These are phyloP conservation scores for Pimephales promelas DNA, from an alignment of 2,113 vertebrate species.

Conservation along the genomic window DNA sequence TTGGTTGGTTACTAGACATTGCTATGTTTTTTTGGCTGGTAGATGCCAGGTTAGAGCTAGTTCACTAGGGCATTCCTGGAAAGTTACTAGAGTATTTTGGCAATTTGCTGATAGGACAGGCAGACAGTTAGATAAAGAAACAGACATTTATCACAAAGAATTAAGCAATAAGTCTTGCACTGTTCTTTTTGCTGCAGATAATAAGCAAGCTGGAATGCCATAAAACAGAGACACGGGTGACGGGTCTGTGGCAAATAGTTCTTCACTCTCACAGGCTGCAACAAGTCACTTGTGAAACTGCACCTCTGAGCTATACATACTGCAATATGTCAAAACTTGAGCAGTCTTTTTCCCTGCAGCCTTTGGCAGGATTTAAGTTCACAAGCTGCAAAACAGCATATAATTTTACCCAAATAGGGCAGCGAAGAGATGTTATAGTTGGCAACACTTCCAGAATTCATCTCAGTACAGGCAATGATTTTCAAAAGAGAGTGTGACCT, in stretches of 20 bases:
- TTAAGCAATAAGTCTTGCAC: background rate
- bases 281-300: background rate
- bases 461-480: background rate
- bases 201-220: background rate
- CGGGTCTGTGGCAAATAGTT: background rate
- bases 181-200: background rate
- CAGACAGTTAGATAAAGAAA: background rate
- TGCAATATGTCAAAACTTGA: background rate
- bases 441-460: background rate
- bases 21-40: too few relatives aligned
- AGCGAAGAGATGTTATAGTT: background rate
- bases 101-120: constrained; percentile 1
- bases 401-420: background rate
- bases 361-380: background rate
- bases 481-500: background rate
- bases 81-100: constrained; percentile 16
- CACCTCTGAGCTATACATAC: background rate
- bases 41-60: background rate
- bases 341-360: background rate
- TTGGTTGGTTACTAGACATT: background rate
- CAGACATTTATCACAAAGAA: background rate
- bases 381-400: background rate
- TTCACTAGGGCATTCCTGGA: background rate
- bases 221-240: constrained; percentile 8
- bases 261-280: background rate